Percentiles rank a stretch among this genome's conserved stretches.
Evolutionary conservation across 1,140 invertebrate genomes (phyloP).

Genomic region (Pogonus chalceus): DNA sequence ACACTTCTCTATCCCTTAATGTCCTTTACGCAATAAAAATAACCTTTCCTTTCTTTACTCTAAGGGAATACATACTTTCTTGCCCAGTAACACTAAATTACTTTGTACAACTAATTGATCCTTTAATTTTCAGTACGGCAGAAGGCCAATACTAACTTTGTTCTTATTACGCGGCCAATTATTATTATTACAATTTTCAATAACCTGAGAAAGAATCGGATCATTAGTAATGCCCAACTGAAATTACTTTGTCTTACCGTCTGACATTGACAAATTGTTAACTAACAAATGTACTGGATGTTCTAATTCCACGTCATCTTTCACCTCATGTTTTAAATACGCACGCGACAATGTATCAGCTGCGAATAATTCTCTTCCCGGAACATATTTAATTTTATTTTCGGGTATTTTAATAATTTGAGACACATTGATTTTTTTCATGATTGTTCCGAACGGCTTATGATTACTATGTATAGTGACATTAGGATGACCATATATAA

Average conservation of each 20-base stretch:
- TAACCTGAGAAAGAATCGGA: too few relatives aligned
- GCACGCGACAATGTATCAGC: slow-evolving; percentile 21
- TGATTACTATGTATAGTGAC: slow-evolving; percentile 32
- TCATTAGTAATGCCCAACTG: too few relatives aligned
- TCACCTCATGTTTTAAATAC: slow-evolving; percentile 11
- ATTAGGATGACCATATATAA: slow-evolving; percentile 24
- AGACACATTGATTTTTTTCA: background rate
- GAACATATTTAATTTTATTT: slow-evolving; percentile 17
- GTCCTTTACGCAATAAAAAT: slow-evolving; percentile 28
- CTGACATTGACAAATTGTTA: slow-evolving; percentile 22
- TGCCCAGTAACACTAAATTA: too few relatives aligned
- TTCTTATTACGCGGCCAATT: too few relatives aligned
- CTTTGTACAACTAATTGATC: too few relatives aligned
- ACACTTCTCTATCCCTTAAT: slow-evolving; percentile 23
- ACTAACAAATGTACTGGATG: slow-evolving; percentile 14
- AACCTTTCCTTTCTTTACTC: slow-evolving; percentile 28
- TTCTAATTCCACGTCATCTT: slow-evolving; percentile 14
- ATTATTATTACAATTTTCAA: too few relatives aligned
- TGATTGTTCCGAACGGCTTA: slow-evolving; percentile 25
- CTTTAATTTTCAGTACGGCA: too few relatives aligned
- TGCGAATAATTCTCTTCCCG: slow-evolving; percentile 21
- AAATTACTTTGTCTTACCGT: slow-evolving; percentile 25
- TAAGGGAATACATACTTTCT: too few relatives aligned
- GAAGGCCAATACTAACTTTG: too few relatives aligned
- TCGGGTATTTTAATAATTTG: background rate